Conservation (phyloP, 2,113 vertebrate species). For the Probosciger aterrimus region DNA sequence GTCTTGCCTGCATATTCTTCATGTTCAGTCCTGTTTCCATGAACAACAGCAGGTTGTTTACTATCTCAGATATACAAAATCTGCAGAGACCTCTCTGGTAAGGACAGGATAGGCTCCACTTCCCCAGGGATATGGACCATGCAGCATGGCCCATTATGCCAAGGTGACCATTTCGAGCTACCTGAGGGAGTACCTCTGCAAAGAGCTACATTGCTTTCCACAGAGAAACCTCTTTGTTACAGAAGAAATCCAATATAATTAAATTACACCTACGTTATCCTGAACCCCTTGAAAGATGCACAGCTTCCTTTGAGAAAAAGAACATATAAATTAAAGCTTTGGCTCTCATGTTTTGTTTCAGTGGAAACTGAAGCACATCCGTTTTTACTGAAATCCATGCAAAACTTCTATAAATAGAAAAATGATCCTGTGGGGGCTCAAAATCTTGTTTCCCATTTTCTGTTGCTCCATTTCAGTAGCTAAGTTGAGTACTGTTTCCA, state of each 20-base stretch:
- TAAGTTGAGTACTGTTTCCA: not conserved
- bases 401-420: not conserved
- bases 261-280: not conserved
- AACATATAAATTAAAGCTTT: not conserved
- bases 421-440: not conserved
- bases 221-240: not conserved
- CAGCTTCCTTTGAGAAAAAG: not conserved
- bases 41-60: not conserved
- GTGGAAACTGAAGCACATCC: not conserved
- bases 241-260: not conserved
- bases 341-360: not conserved
- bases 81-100: not conserved
- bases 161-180: not conserved
- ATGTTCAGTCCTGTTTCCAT: not conserved
- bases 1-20: not conserved
- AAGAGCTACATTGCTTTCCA: not conserved
- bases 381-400: not conserved
- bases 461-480: not conserved
- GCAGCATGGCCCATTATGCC: not conserved
- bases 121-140: not conserved
- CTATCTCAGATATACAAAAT: not conserved
- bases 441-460: not conserved
- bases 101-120: not conserved
- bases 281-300: not conserved
- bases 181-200: not conserved